Evolutionary conservation across 2,888 invertebrate genomes (phyloP).

Genomic region (Philhelius pedissequus): DNA sequence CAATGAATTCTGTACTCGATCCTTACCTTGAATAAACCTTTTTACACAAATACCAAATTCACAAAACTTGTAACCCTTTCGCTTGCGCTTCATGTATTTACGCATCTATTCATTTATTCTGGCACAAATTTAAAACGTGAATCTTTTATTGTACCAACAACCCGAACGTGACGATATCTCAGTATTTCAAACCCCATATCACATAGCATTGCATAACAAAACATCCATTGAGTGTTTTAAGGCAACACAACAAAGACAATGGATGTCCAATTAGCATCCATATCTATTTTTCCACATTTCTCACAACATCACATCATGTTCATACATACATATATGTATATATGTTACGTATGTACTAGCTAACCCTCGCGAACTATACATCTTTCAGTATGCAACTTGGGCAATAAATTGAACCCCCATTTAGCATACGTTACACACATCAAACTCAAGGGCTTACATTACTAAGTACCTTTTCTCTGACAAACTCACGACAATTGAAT

Average conservation of each 20-base stretch:
- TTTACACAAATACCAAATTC: background rate
- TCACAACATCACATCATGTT: background rate
- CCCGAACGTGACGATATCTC: slow-evolving; percentile 62
- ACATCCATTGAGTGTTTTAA: slow-evolving; percentile 23
- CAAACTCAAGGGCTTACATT: slow-evolving; percentile 61
- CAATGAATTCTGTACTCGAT: slow-evolving; percentile 37
- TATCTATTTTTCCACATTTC: background rate
- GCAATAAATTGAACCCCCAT: slow-evolving; percentile 17
- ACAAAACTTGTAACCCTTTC: slow-evolving; percentile 4
- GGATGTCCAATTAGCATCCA: slow-evolving; percentile 50
- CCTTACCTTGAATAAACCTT: slow-evolving; percentile 45
- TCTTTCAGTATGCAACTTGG: background rate
- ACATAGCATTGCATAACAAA: background rate
- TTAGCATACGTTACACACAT: slow-evolving; percentile 13
- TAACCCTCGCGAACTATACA: background rate
- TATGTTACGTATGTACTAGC: too few relatives aligned
- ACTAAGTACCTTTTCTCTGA: slow-evolving; percentile 65
- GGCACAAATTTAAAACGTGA: slow-evolving; percentile 42
- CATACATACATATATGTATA: too few relatives aligned
- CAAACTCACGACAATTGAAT: slow-evolving; percentile 66
- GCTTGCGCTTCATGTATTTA: slow-evolving; percentile 25
- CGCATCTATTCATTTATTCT: slow-evolving; percentile 26
- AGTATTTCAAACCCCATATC: slow-evolving; percentile 34
- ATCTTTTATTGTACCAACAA: slow-evolving; percentile 55
- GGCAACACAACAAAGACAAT: slow-evolving; percentile 37